A percentile compares a stretch with the other conserved stretches of the same genome.
Conservation (phyloP, 2,888 invertebrate genomes). For the Pammene fasciana region DNA sequence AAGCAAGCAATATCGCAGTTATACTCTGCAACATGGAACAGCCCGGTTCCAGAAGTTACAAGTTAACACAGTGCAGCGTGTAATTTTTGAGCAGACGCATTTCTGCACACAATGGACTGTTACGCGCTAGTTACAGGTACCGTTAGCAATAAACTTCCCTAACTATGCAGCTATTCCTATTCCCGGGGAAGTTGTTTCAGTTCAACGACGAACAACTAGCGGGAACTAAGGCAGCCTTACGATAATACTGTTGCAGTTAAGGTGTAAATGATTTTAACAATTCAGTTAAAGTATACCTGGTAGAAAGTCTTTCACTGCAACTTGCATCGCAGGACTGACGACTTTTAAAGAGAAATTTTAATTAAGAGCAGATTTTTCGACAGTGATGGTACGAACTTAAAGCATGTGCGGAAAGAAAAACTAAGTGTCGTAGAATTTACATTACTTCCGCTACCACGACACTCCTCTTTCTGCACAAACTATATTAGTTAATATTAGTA, state of each 20-base stretch:
- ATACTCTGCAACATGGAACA: constrained; percentile 7
- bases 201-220: constrained; percentile 3
- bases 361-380: no score
- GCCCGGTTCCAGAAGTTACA: constrained; percentile 29
- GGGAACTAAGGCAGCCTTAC: neutral
- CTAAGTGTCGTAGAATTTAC: no score
- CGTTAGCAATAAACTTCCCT: constrained; percentile 54
- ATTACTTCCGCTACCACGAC: no score
- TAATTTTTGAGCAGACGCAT: constrained; percentile 30
- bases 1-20: neutral
- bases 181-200: constrained; percentile 19
- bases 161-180: constrained; percentile 28
- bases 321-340: no score
- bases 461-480: no score
- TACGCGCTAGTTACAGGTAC: constrained; percentile 48
- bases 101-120: constrained; percentile 46
- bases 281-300: no score
- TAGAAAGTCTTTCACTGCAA: no score
- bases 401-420: no score
- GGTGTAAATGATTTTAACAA: neutral
- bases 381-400: no score
- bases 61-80: constrained; percentile 20
- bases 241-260: neutral
- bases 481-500: no score
- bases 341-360: no score